Percentiles rank a stretch among this genome's conserved stretches.
Evolutionary conservation across 1,140 invertebrate genomes (phyloP).

Genomic region (Dufourea novaeangliae): DNA sequence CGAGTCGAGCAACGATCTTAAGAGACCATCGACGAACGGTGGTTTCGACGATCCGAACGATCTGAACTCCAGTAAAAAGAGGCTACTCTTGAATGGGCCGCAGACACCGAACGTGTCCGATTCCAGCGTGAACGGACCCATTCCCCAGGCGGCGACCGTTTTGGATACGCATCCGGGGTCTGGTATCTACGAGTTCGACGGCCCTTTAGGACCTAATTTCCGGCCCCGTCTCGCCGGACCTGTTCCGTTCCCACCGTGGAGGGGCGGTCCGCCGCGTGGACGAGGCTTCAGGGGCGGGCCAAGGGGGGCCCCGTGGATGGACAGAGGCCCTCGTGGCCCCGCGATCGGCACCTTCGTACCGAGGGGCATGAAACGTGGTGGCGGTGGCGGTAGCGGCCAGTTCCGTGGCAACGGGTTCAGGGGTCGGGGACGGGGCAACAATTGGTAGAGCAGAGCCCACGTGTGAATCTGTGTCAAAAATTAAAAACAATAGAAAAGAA

Average conservation of each 20-base stretch:
- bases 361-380: conserved; percentile 72
- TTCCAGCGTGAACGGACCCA: conserved; percentile 54
- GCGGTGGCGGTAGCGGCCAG: too few relatives aligned
- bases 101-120: conserved; percentile 10
- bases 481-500: too few relatives aligned
- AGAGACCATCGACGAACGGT: conserved; percentile 66
- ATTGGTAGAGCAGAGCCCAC: conserved; percentile 64
- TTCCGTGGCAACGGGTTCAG: conserved; percentile 72
- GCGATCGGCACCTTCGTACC: conserved; percentile 64
- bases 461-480: too few relatives aligned
- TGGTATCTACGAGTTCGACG: conserved; percentile 68
- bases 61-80: conserved; percentile 51
- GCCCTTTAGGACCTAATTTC: conserved; percentile 58
- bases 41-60: conserved; percentile 59
- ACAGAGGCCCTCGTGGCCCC: conserved; percentile 72
- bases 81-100: conserved; percentile 63
- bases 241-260: conserved; percentile 65
- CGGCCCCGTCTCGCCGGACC: conserved; percentile 62
- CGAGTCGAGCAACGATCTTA: conserved; percentile 57
- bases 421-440: conserved; percentile 69
- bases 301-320: conserved; percentile 75
- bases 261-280: conserved; percentile 59
- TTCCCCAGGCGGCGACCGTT: conserved; percentile 21
- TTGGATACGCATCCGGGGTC: conserved; percentile 61
- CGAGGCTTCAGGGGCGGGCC: conserved; percentile 72